These are phyloP conservation scores for Porphyrio hochstetteri DNA, from an alignment of 2,113 vertebrate species.

Conservation along the genomic window DNA sequence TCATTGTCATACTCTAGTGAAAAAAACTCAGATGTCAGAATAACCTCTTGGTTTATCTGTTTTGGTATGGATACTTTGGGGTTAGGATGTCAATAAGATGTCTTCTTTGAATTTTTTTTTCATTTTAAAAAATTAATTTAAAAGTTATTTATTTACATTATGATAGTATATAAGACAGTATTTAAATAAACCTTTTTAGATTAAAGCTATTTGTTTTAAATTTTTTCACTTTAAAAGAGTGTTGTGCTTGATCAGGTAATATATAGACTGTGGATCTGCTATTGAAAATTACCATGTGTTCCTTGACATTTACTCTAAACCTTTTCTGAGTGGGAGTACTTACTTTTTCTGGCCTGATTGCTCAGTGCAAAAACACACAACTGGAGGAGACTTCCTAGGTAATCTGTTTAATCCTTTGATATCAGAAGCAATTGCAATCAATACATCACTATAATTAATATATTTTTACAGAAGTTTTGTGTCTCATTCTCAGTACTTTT, in stretches of 20 bases:
- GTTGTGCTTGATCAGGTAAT: neutral
- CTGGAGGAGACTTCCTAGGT: neutral
- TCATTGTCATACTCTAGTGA: neutral
- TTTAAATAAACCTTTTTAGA: neutral
- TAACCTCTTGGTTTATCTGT: neutral
- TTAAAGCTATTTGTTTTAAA: neutral
- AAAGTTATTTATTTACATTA: neutral
- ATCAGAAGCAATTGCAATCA: neutral
- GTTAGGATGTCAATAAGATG: neutral
- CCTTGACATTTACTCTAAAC: neutral
- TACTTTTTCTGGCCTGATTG: neutral
- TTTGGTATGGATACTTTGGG: neutral
- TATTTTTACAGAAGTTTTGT: neutral
- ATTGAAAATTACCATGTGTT: neutral
- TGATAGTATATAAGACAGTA: neutral
- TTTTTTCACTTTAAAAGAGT: neutral
- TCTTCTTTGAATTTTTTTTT: neutral
- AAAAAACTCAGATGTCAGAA: neutral
- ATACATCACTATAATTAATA: neutral
- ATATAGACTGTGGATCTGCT: neutral
- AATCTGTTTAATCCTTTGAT: neutral
- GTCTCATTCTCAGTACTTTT: neutral
- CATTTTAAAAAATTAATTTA: neutral
- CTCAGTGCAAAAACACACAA: neutral
- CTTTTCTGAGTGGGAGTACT: neutral